Evolutionary conservation across 2,113 vertebrate species (phyloP).

Genomic region (Macrotis lagotis): DNA sequence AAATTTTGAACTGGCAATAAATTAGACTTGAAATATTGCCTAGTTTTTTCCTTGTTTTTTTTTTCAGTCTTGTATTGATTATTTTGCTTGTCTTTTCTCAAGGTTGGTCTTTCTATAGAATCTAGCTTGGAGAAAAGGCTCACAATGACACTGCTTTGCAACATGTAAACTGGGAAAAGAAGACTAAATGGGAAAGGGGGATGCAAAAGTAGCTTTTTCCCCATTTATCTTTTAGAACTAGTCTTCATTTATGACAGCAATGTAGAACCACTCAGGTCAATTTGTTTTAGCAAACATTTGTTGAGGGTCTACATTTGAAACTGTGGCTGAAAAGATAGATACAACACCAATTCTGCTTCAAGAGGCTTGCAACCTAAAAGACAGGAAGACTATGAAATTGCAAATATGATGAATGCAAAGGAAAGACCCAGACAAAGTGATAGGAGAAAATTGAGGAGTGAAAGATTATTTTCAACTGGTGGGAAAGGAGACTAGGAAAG

Average conservation of each 20-base stretch:
- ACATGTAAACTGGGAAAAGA: background rate
- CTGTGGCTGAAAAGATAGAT: background rate
- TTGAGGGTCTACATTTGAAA: background rate
- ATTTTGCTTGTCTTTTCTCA: conserved; percentile 3
- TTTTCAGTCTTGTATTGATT: background rate
- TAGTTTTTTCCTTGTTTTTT: background rate
- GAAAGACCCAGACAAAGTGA: background rate
- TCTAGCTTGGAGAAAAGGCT: background rate
- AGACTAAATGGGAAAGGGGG: background rate
- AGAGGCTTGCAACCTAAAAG: no score
- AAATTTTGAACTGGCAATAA: background rate
- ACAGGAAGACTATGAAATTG: background rate
- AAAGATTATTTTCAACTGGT: background rate
- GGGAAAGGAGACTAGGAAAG: background rate
- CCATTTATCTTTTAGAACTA: background rate
- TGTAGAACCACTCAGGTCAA: background rate
- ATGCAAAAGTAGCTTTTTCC: background rate
- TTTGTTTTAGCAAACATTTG: background rate
- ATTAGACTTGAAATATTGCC: background rate
- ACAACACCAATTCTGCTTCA: background rate
- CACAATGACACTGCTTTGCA: background rate
- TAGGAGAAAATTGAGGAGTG: background rate
- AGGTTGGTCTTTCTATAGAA: background rate
- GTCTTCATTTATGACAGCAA: background rate
- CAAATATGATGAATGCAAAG: background rate